Evolutionary conservation across 2,797 vertebrate species (phyloP).

Genomic region (Silurus lanzhouensis): DNA sequence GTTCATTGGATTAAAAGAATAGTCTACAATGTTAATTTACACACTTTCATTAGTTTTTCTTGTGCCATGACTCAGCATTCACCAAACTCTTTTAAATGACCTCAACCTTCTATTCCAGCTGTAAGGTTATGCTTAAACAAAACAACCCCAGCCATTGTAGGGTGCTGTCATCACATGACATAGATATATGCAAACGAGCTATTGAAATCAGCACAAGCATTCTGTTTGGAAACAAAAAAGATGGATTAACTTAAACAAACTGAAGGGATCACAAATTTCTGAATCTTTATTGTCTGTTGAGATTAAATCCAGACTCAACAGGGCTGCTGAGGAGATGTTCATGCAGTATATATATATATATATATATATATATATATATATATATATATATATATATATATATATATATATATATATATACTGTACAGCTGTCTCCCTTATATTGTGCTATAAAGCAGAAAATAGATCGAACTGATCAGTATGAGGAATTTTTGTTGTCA

Average conservation of each 20-base stretch:
- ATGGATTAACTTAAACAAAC: neutral
- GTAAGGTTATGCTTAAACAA: constrained; percentile 19
- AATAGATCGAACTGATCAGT: neutral
- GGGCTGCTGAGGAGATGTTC: neutral
- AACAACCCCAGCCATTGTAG: constrained; percentile 11
- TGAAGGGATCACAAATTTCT: neutral
- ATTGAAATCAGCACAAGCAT: constrained; percentile 17
- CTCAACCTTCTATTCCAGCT: constrained; percentile 45
- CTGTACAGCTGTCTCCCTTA: neutral
- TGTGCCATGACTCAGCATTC: constrained; percentile 33
- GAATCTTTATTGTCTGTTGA: neutral
- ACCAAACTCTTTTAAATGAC: constrained; percentile 46
- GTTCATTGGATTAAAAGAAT: constrained; percentile 45
- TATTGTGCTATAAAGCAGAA: neutral
- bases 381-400: too few species aligned
- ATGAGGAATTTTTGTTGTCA: neutral
- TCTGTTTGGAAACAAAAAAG: constrained; percentile 11
- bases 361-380: too few species aligned
- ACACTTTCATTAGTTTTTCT: constrained; percentile 46
- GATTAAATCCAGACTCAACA: neutral
- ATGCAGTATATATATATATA: neutral
- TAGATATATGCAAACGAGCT: constrained; percentile 22
- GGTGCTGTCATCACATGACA: constrained; percentile 13
- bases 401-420: too few species aligned
- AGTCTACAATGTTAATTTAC: constrained; percentile 37